Conservation (phyloP, 2,888 invertebrate species). For the Onchidella celtica region DNA sequence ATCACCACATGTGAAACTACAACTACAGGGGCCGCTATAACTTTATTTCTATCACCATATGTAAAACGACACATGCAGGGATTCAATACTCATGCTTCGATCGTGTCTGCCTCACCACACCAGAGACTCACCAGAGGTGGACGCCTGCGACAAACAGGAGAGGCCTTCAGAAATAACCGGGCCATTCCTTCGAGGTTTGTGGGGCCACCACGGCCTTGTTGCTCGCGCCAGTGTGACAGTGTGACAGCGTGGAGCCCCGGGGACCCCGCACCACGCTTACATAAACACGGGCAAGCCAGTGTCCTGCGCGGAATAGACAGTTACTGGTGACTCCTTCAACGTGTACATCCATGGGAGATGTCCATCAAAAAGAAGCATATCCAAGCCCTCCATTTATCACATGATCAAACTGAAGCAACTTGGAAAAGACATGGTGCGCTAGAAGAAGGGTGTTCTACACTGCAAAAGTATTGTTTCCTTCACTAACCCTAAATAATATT, state of each 20-base stretch:
- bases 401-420: no score
- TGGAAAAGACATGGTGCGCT: no score
- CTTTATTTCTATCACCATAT: no score
- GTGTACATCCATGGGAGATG: neutral
- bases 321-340: neutral
- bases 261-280: neutral
- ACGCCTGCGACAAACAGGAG: slow-evolving; percentile 21
- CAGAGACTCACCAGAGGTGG: slow-evolving; percentile 35
- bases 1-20: neutral
- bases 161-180: slow-evolving; percentile 31
- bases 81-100: no score
- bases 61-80: no score
- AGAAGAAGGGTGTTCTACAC: no score
- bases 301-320: neutral
- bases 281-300: neutral
- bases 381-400: no score
- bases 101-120: no score
- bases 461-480: no score
- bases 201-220: slow-evolving; percentile 47
- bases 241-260: neutral
- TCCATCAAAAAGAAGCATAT: neutral
- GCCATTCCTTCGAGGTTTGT: slow-evolving; percentile 42
- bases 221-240: slow-evolving; percentile 47
- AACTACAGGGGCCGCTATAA: neutral
- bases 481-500: no score